A percentile compares a stretch with the other conserved stretches of the same genome.
Conservation (phyloP, 2,797 vertebrate genomes). For the Protosalanx chinensis region DNA sequence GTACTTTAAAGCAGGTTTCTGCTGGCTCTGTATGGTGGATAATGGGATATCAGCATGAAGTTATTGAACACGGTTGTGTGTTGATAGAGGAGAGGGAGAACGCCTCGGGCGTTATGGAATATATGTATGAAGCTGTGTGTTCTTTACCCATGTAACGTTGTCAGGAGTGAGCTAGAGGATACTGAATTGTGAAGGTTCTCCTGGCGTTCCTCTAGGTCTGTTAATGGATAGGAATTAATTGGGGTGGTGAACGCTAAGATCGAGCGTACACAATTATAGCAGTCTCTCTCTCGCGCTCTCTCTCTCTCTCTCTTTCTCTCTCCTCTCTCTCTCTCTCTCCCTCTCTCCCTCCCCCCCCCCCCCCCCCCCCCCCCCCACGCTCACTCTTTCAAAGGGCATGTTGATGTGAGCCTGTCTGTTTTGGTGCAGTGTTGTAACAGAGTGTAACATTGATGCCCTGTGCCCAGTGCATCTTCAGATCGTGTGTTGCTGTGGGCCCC, state of each 20-base stretch:
- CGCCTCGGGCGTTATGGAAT: background rate
- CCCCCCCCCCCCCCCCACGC: too few relatives aligned
- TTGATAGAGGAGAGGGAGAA: background rate
- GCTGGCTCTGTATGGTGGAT: slow-evolving; percentile 15
- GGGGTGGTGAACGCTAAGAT: background rate
- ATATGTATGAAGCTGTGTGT: too few relatives aligned
- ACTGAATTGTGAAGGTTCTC: slow-evolving; percentile 15
- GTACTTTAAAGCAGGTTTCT: slow-evolving; percentile 25
- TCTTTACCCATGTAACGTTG: too few relatives aligned
- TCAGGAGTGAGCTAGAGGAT: background rate
- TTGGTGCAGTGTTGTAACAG: slow-evolving; percentile 55
- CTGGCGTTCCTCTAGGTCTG: background rate
- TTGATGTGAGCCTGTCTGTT: slow-evolving; percentile 57
- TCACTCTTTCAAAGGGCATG: slow-evolving; percentile 21
- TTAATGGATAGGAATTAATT: background rate
- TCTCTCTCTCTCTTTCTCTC: too few relatives aligned
- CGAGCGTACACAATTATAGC: background rate
- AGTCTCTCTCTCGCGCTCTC: background rate
- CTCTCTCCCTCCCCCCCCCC: too few relatives aligned
- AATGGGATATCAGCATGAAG: slow-evolving; percentile 13
- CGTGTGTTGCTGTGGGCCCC: slow-evolving; percentile 57
- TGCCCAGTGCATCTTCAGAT: slow-evolving; percentile 62
- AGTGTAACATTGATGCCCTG: slow-evolving; percentile 50
- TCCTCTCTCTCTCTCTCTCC: too few relatives aligned
- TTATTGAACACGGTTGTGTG: slow-evolving; percentile 22